Evolutionary conservation across 1,140 invertebrate genomes (phyloP).

Genomic region (Halictus rubicundus): DNA sequence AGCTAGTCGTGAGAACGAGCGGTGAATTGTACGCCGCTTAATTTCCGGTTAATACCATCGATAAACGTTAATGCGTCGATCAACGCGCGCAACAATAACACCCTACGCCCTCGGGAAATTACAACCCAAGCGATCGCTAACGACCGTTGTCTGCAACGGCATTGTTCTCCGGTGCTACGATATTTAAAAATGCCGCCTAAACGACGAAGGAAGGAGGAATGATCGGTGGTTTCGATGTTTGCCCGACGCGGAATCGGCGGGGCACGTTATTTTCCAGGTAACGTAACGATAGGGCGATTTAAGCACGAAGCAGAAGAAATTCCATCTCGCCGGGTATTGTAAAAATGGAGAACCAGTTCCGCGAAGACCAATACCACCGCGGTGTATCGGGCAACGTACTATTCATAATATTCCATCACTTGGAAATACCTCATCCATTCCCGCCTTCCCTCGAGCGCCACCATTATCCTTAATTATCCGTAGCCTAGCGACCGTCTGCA

Average conservation of each 20-base stretch:
- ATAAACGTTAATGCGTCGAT: not conserved
- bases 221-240: not conserved
- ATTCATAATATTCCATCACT: conserved; percentile 67
- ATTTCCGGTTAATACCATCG: not conserved
- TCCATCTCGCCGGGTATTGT: not conserved
- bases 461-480: conserved; percentile 67
- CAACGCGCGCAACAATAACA: not conserved
- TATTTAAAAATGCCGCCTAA: not conserved
- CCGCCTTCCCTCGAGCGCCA: conserved; percentile 60
- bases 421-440: conserved; percentile 62
- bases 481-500: conserved; percentile 58
- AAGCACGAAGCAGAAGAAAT: not conserved
- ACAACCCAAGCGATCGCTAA: not conserved
- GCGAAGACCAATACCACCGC: conserved; percentile 22
- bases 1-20: not conserved
- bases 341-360: conserved; percentile 56
- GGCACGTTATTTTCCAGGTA: not conserved
- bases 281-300: not conserved
- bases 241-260: not conserved
- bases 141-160: not conserved
- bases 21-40: not conserved
- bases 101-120: not conserved
- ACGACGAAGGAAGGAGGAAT: not conserved
- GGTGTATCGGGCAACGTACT: conserved; percentile 51
- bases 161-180: no score